phyloP scores from a whole-genome alignment of 2,888 invertebrate genomes.

The Dichetophora obliterata region DNA sequence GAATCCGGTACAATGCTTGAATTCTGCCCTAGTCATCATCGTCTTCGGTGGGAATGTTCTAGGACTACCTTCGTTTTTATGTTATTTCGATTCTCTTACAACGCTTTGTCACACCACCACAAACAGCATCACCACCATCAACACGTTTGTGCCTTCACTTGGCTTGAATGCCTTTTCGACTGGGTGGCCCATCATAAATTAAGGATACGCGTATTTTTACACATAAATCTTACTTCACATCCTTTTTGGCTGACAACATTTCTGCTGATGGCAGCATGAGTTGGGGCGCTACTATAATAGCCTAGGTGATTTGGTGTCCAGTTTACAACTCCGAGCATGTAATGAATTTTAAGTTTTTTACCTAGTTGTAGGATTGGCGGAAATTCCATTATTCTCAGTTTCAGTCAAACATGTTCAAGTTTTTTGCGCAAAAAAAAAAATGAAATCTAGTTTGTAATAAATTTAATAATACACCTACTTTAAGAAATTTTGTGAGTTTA shows the following conservation, averaged over 20 bases:
- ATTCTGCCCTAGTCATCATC: not conserved
- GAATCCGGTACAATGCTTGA: not conserved
- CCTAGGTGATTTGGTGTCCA: not conserved
- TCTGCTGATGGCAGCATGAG: not conserved
- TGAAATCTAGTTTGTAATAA: too few relatives aligned
- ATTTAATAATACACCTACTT: too few relatives aligned
- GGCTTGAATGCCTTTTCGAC: not conserved
- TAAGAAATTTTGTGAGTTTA: too few relatives aligned
- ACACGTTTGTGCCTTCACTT: not conserved
- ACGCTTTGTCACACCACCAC: not conserved
- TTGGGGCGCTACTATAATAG: not conserved
- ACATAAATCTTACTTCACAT: conserved; percentile 29
- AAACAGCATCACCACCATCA: too few relatives aligned
- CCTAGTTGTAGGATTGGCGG: too few relatives aligned
- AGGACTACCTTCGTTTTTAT: not conserved
- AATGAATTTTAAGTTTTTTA: too few relatives aligned
- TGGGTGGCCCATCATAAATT: conserved; percentile 22
- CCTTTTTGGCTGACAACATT: conserved; percentile 26
- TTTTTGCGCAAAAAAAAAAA: too few relatives aligned
- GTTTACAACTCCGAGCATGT: too few relatives aligned
- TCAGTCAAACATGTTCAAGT: too few relatives aligned
- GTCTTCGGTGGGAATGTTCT: not conserved
- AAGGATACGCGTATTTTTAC: conserved; percentile 28
- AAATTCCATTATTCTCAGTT: too few relatives aligned
- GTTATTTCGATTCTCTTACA: not conserved